Evolutionary conservation across 2,797 vertebrate genomes (phyloP).

Genomic region (Mormyrops attenuatus): DNA sequence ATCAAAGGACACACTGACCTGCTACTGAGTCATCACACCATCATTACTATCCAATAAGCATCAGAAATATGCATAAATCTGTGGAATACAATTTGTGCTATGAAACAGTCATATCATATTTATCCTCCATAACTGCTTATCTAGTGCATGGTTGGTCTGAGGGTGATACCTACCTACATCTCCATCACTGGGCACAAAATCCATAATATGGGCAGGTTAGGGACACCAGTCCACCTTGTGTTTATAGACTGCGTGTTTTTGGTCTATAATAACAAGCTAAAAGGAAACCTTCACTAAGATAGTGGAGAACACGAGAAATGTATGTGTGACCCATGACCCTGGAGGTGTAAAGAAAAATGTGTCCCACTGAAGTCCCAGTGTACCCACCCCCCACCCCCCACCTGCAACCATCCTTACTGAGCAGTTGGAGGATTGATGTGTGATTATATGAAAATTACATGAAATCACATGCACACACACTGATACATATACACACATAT

Average conservation of each 20-base stretch:
- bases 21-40: not conserved
- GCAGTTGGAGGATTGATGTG: not conserved
- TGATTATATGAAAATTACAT: too few species aligned
- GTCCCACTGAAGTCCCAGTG: not conserved
- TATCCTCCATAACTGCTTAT: not conserved
- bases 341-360: not conserved
- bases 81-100: not conserved
- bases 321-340: not conserved
- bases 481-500: not conserved
- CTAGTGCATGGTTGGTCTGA: not conserved
- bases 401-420: not conserved
- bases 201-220: not conserved
- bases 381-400: not conserved
- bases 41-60: not conserved
- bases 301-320: not conserved
- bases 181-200: not conserved
- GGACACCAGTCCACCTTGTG: not conserved
- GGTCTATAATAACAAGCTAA: not conserved
- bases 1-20: not conserved
- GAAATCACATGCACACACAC: too few species aligned
- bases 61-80: not conserved
- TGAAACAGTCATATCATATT: not conserved
- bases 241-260: not conserved
- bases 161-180: not conserved
- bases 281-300: not conserved